Conservation (phyloP, 2,888 invertebrate species). For the Torymus auratus region DNA sequence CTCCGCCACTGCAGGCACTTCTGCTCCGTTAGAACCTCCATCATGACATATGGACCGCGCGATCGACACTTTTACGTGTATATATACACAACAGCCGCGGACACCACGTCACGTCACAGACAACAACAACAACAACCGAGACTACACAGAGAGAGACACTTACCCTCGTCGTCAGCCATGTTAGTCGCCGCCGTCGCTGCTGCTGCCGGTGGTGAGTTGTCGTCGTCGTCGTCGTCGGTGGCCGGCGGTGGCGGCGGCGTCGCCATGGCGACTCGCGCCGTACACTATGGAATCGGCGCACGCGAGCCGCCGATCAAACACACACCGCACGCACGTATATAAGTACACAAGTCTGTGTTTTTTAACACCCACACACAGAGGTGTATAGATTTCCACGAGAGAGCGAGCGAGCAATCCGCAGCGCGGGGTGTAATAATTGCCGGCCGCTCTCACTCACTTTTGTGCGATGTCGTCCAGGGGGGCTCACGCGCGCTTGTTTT, state of each 20-base stretch:
- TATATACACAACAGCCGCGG: not conserved
- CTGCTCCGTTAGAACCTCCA: no score
- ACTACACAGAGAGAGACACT: slow-evolving; percentile 58
- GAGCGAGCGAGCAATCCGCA: no score
- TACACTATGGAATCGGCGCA: not conserved
- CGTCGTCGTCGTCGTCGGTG: slow-evolving; percentile 67
- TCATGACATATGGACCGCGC: no score
- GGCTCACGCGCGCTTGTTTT: slow-evolving; percentile 25
- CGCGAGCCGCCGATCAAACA: not conserved
- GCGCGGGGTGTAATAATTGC: no score
- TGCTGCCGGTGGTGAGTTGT: slow-evolving; percentile 51
- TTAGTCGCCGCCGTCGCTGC: slow-evolving; percentile 65
- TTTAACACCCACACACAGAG: no score
- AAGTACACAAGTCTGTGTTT: no score
- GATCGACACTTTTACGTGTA: no score
- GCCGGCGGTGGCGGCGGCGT: not conserved
- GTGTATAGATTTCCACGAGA: no score
- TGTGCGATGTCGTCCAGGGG: no score
- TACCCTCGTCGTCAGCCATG: slow-evolving; percentile 73
- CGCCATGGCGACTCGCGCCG: not conserved
- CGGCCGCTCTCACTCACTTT: not conserved
- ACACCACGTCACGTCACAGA: not conserved
- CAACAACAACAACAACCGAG: not conserved
- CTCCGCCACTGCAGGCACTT: no score
- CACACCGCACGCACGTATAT: no score